Base-by-base conservation (phyloP, 2,888 invertebrate genomes). In the Drosophila austrosaltans region DNA sequence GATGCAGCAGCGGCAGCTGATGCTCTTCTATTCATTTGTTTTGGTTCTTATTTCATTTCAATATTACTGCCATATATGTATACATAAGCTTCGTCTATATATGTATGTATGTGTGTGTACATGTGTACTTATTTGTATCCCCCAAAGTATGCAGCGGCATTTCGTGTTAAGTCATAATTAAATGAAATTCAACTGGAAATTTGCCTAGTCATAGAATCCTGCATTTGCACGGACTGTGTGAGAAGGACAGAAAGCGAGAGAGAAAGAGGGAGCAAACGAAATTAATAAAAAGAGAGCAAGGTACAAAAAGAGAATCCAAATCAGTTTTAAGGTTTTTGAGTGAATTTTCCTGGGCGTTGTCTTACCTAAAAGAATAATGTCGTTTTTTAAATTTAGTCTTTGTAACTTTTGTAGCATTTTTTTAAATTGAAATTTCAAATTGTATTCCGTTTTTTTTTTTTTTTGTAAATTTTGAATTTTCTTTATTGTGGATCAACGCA, bases 101-200 rank as follows among this genome's bases (percentile, higher is more conserved):
- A 6, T 16, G 32, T 53, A 10, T 25, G 8, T 32, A 6, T 28
- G 73, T 69, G 71, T 78, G 66, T 57, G 66, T 64, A 67, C 73
- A 53, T 77, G 63, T 75, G 82, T 80, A 75, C 69, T 36, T 36
- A 36, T 36, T 8, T 36, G 36, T 36, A 36, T 87, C 80, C 77
- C 84, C 72, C 59, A 66, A 63, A 69, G 75, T 84, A 85, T 87
- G 86, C 86, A 84, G 80, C 81, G 78, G 77, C 75, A 82, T 80
- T 71, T 79, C 88, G 81, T 84, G 84, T 82, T 87, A 79, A 80
- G 74, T 79, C 67, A 85, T 87, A 84, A 84, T 84, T 84, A 84
- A 84, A 82, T 82, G 75, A 82, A 85, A 78, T 67, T 85, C 78
- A 76, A 68, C 72, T 44, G 66, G 48, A 66, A 72, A 66, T 72